A percentile compares a stretch with the other conserved stretches of the same genome.
These are phyloP conservation scores for Pituophis catenifer DNA, from an alignment of 2,113 vertebrate species.

Conservation along the genomic window DNA sequence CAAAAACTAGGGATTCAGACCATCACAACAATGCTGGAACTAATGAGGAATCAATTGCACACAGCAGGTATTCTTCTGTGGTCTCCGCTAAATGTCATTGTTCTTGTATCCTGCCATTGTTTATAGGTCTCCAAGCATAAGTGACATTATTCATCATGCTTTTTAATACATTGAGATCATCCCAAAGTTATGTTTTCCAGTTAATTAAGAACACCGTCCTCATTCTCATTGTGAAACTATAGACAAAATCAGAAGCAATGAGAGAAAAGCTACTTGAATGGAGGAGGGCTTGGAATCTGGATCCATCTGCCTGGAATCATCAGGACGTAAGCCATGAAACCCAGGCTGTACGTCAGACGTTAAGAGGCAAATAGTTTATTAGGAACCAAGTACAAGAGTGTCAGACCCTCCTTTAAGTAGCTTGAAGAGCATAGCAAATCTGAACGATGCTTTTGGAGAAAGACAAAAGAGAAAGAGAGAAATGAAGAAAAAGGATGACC, in stretches of 20 bases:
- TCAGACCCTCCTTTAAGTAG: constrained; percentile 5
- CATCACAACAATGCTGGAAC: not conserved
- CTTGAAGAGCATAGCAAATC: constrained; percentile 15
- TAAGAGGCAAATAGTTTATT: constrained; percentile 45
- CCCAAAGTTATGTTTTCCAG: not conserved
- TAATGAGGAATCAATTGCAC: not conserved
- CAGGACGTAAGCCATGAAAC: constrained; percentile 47
- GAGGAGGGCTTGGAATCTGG: constrained; percentile 2
- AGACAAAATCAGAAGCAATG: not conserved
- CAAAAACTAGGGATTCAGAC: not conserved
- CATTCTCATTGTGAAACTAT: not conserved
- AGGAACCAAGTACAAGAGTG: constrained; percentile 37
- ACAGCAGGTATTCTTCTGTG: not conserved
- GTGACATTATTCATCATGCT: not conserved
- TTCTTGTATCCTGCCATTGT: not conserved
- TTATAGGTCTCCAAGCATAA: not conserved
- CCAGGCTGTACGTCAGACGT: constrained; percentile 39
- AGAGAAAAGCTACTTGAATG: constrained; percentile 18
- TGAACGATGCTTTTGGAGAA: constrained; percentile 31
- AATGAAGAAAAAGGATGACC: constrained; percentile 11
- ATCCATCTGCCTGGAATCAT: constrained; percentile 53
- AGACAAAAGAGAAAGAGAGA: not conserved
- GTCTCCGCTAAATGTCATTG: not conserved
- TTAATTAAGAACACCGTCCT: constrained; percentile 3
- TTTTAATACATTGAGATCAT: not conserved